Conservation (phyloP, 2,888 invertebrate genomes). For the Leucozona laternaria region DNA sequence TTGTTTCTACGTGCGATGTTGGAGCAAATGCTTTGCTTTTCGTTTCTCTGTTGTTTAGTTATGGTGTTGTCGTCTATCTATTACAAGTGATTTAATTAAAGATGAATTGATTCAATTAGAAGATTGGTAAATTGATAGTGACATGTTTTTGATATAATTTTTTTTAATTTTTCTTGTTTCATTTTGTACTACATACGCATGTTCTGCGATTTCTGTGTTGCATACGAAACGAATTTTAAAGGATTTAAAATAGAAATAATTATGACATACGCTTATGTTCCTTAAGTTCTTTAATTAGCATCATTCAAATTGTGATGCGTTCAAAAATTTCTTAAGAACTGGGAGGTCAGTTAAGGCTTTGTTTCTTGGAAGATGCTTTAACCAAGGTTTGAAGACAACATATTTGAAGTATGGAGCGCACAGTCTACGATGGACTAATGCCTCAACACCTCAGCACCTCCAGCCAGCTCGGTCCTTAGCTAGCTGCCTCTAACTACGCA, state of each 20-base stretch:
- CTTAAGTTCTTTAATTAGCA: too few relatives aligned
- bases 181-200: background rate
- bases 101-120: constrained; percentile 60
- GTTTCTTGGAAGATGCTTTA: too few relatives aligned
- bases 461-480: too few relatives aligned
- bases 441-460: too few relatives aligned
- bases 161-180: background rate
- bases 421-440: too few relatives aligned
- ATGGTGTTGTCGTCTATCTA: constrained; percentile 9
- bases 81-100: constrained; percentile 59
- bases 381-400: too few relatives aligned
- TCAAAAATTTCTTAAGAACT: too few relatives aligned
- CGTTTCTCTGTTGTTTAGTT: background rate
- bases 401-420: too few relatives aligned
- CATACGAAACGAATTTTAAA: background rate
- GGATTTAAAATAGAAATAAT: background rate
- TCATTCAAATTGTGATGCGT: too few relatives aligned
- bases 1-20: background rate
- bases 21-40: constrained; percentile 3
- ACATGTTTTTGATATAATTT: constrained; percentile 26
- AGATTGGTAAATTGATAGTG: constrained; percentile 30
- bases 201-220: background rate
- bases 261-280: background rate
- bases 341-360: too few relatives aligned
- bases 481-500: too few relatives aligned